Evolutionary conservation across 1,140 invertebrate species (phyloP).

Genomic region (Zophobas morio): DNA sequence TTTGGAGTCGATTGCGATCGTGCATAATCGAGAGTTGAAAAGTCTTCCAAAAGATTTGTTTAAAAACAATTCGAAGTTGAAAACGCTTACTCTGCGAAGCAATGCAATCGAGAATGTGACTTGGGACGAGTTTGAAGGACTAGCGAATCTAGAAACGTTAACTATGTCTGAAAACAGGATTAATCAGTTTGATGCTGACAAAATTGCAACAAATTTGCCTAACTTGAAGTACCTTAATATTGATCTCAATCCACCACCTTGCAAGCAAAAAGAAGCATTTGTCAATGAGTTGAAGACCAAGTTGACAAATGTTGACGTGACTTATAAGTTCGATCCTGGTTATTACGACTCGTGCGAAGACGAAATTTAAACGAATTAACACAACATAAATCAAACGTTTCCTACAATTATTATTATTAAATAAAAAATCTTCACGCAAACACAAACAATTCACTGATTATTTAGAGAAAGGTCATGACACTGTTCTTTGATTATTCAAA

Average conservation of each 20-base stretch:
- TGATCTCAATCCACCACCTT: not conserved
- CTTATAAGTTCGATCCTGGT: not conserved
- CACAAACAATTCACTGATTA: no score
- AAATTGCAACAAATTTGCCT: not conserved
- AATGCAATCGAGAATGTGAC: not conserved
- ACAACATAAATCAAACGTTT: no score
- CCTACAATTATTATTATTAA: no score
- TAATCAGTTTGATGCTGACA: not conserved
- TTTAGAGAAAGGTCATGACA: no score
- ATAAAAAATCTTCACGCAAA: no score
- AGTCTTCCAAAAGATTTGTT: not conserved
- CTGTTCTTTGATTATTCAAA: no score
- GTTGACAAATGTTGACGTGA: not conserved
- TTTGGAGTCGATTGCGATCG: not conserved
- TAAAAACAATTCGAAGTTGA: not conserved
- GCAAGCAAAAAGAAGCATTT: not conserved
- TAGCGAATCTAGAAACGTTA: not conserved
- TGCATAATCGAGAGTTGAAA: not conserved
- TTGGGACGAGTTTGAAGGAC: conserved; percentile 4
- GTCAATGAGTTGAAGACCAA: not conserved
- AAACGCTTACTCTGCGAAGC: not conserved
- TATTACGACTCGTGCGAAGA: not conserved
- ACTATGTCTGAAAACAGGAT: not conserved
- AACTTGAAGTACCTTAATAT: not conserved
- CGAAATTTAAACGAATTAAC: not conserved